phyloP scores from a whole-genome alignment of 2,888 invertebrate species.

The Lampropteryx suffumata region DNA sequence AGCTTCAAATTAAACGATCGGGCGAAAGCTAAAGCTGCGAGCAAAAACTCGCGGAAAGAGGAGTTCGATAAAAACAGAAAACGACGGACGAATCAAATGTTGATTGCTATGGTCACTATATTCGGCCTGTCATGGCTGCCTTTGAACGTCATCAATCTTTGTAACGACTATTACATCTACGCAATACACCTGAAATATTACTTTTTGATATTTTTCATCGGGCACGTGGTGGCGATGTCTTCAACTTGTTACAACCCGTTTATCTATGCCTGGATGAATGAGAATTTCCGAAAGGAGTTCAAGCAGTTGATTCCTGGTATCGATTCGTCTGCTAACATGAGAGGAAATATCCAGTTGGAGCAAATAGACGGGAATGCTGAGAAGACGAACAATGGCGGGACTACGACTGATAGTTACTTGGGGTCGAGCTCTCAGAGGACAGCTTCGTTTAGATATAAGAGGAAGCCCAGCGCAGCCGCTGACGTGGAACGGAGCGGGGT shows the following conservation, averaged over 20 bases:
- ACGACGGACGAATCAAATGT: constrained; percentile 96
- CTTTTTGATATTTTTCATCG: constrained; percentile 93
- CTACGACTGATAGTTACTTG: constrained; percentile 86
- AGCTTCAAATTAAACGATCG: constrained; percentile 93
- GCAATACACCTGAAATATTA: constrained; percentile 91
- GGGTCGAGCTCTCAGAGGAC: constrained; percentile 81
- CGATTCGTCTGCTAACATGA: constrained; percentile 71
- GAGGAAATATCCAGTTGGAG: constrained; percentile 76
- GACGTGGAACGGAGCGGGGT: constrained; percentile 83
- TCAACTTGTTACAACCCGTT: constrained; percentile 98
- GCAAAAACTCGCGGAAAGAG: constrained; percentile 92
- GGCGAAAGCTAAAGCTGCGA: constrained; percentile 92
- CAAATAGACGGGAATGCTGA: constrained; percentile 83
- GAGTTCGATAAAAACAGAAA: constrained; percentile 95
- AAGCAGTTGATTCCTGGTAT: constrained; percentile 88
- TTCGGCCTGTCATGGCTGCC: constrained; percentile 98
- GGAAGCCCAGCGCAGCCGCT: constrained; percentile 84
- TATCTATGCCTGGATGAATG: constrained; percentile 98
- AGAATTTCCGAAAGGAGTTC: constrained; percentile 96
- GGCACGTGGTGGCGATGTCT: constrained; percentile 96
- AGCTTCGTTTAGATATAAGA: constrained; percentile 77
- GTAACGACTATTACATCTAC: constrained; percentile 90
- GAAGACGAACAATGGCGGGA: constrained; percentile 89
- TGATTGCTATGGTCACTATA: constrained; percentile 98
- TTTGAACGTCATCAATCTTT: constrained; percentile 93